Conservation (phyloP, 2,888 invertebrate genomes). For the Meliscaeva auricollis region DNA sequence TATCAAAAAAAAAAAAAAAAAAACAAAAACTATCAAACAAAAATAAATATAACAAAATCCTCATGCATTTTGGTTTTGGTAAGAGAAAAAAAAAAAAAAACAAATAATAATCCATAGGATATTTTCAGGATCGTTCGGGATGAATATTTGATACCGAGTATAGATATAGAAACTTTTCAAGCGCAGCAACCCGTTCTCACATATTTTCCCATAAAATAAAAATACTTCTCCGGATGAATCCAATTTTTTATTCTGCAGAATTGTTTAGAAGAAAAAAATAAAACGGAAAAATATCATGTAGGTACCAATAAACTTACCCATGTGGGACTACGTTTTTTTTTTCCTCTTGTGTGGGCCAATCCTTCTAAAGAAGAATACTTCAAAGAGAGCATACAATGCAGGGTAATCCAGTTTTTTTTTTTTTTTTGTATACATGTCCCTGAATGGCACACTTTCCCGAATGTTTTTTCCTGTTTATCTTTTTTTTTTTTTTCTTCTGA, state of each 20-base stretch:
- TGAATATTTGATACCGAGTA: conserved; percentile 30
- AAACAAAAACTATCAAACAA: background rate
- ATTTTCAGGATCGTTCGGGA: conserved; percentile 32
- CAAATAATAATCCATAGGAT: conserved; percentile 34
- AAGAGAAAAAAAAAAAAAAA: conserved; percentile 14
- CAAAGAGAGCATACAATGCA: conserved; percentile 4
- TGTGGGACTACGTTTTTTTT: conserved; percentile 8
- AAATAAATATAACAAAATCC: background rate
- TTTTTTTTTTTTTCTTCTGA: background rate
- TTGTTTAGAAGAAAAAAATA: conserved; percentile 7
- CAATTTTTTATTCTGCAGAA: background rate
- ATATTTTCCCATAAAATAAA: conserved; percentile 8
- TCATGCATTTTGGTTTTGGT: conserved; percentile 18
- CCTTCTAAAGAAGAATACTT: conserved; percentile 14
- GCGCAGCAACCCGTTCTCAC: background rate
- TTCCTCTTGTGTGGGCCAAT: background rate
- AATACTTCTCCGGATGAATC: conserved; percentile 5
- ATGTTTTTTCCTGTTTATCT: background rate
- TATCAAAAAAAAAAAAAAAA: background rate
- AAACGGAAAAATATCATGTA: background rate
- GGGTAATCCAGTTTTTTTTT: too few relatives aligned
- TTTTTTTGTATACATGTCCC: conserved; percentile 25
- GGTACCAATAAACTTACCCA: conserved; percentile 25
- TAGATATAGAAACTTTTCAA: background rate
- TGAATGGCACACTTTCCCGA: conserved; percentile 32